A percentile compares a stretch with the other conserved stretches of the same genome.
Evolutionary conservation across 2,113 vertebrate genomes (phyloP).

Genomic region (Galemys pyrenaicus): DNA sequence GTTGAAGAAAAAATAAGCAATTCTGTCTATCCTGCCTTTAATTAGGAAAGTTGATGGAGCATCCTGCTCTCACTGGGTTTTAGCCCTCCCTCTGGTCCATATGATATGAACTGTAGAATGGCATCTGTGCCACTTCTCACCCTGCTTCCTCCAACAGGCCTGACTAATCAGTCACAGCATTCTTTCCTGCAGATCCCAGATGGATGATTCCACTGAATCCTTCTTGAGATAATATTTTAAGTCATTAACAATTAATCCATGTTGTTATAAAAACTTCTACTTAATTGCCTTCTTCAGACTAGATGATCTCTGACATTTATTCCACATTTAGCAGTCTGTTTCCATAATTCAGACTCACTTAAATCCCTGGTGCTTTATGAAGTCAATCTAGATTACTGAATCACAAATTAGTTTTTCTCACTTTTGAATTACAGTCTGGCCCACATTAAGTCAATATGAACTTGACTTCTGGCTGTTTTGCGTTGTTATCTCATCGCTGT

Average conservation of each 20-base stretch:
- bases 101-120: neutral
- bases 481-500: neutral
- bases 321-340: neutral
- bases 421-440: neutral
- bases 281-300: neutral
- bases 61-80: neutral
- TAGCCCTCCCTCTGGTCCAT: neutral
- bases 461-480: neutral
- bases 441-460: neutral
- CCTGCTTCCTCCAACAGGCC: neutral
- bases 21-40: neutral
- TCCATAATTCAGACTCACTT: constrained; percentile 1
- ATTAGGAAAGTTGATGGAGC: neutral
- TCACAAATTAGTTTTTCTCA: neutral
- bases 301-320: neutral
- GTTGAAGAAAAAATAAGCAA: neutral
- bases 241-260: neutral
- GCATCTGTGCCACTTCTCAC: neutral
- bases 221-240: neutral
- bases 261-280: neutral
- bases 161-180: neutral
- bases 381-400: neutral
- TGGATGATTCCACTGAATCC: neutral
- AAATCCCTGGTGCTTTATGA: neutral
- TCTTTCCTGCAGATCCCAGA: neutral